Evolutionary conservation across 1,140 invertebrate species (phyloP).

Genomic region (Oryzaephilus surinamensis): DNA sequence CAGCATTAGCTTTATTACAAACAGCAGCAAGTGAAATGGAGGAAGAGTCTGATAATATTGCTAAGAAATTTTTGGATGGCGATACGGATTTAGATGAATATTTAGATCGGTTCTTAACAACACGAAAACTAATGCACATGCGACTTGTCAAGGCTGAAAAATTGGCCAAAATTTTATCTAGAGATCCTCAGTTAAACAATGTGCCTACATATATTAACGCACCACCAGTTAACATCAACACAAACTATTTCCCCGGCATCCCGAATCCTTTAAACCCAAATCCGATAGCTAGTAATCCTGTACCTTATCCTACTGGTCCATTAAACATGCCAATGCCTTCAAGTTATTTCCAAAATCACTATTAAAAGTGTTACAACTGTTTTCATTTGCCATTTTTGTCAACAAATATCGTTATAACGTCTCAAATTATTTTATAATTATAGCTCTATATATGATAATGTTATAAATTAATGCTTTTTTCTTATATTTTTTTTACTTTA

Average conservation of each 20-base stretch:
- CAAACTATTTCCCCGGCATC: slow-evolving; percentile 34
- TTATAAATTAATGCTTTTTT: too few relatives aligned
- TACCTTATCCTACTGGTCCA: slow-evolving; percentile 45
- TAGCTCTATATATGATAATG: too few relatives aligned
- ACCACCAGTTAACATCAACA: slow-evolving; percentile 28
- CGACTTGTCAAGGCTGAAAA: slow-evolving; percentile 78
- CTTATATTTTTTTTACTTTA: too few relatives aligned
- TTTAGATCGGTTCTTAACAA: slow-evolving; percentile 61
- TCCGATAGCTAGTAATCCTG: slow-evolving; percentile 31
- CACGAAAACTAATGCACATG: slow-evolving; percentile 66
- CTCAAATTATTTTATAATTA: too few relatives aligned
- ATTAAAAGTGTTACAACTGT: slow-evolving; percentile 11
- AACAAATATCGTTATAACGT: too few relatives aligned
- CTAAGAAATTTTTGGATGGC: slow-evolving; percentile 64
- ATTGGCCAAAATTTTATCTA: slow-evolving; percentile 63
- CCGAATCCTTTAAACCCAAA: slow-evolving; percentile 6
- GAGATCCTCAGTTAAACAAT: slow-evolving; percentile 27
- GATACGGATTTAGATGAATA: slow-evolving; percentile 67
- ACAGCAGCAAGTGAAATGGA: slow-evolving; percentile 77
- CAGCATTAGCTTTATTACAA: slow-evolving; percentile 71
- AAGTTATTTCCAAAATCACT: slow-evolving; percentile 33
- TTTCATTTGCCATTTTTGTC: slow-evolving; percentile 3
- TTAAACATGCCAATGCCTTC: slow-evolving; percentile 49
- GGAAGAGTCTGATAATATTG: slow-evolving; percentile 72
- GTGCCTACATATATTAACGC: slow-evolving; percentile 32